Conservation (phyloP, 2,113 vertebrate genomes). For the Siphamia tubifer region DNA sequence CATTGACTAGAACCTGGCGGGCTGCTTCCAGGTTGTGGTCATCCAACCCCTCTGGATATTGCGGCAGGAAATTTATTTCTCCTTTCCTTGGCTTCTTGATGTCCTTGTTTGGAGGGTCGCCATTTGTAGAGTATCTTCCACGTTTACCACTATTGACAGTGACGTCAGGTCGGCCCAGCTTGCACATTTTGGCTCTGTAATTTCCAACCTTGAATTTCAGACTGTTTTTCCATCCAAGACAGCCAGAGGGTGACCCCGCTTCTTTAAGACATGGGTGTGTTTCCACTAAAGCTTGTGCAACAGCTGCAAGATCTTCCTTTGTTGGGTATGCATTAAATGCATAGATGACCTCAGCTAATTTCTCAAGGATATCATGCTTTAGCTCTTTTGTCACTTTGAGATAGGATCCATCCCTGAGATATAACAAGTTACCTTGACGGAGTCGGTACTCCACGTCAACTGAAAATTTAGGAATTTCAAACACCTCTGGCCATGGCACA, state of each 20-base stretch:
- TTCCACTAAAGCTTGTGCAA: constrained; percentile 19
- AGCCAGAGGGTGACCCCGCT: not conserved
- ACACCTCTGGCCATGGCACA: constrained; percentile 9
- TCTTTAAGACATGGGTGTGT: constrained; percentile 27
- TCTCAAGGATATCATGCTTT: constrained; percentile 48
- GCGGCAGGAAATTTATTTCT: constrained; percentile 29
- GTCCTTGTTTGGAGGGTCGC: constrained; percentile 19
- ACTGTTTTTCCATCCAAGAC: constrained; percentile 10
- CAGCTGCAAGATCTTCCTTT: constrained; percentile 13
- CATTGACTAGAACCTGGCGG: constrained; percentile 3
- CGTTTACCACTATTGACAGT: constrained; percentile 19
- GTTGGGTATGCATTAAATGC: constrained; percentile 26
- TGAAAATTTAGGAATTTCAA: constrained; percentile 19
- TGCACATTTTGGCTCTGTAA: constrained; percentile 11
- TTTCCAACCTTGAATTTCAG: constrained; percentile 25
- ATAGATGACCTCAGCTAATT: constrained; percentile 31
- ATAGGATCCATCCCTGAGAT: constrained; percentile 12
- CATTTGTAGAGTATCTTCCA: not conserved
- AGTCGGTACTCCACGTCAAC: constrained; percentile 37
- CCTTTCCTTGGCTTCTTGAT: constrained; percentile 40
- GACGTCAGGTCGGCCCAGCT: constrained; percentile 3
- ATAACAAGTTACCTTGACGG: constrained; percentile 23
- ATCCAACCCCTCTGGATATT: constrained; percentile 31
- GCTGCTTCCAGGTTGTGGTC: not conserved
- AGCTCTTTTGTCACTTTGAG: constrained; percentile 35